phyloP scores from a whole-genome alignment of 2,888 invertebrate genomes.

The Microdon myrmicae region DNA sequence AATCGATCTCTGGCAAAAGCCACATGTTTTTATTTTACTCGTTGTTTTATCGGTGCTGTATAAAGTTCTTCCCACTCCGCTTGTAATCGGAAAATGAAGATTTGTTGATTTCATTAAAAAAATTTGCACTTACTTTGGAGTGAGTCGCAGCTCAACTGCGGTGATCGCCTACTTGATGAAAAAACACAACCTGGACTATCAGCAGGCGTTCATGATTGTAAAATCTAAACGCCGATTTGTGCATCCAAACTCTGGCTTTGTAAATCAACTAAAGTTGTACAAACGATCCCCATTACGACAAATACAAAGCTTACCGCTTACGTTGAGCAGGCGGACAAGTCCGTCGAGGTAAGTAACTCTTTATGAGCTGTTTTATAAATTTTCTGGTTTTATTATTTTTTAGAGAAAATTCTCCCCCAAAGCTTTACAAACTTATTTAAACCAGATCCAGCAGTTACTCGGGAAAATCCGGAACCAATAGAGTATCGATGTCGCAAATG shows the following conservation, averaged over 20 bases:
- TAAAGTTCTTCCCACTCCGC: too few relatives aligned
- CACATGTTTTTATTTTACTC: too few relatives aligned
- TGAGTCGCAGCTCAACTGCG: slow-evolving; percentile 88
- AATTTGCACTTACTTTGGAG: slow-evolving; percentile 87
- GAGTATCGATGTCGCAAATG: slow-evolving; percentile 88
- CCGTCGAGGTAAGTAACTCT: slow-evolving; percentile 71
- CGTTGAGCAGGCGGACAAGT: slow-evolving; percentile 84
- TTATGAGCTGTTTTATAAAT: too few relatives aligned
- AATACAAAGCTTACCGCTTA: slow-evolving; percentile 79
- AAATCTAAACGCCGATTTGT: slow-evolving; percentile 78
- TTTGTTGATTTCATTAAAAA: too few relatives aligned
- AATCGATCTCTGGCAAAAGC: too few relatives aligned
- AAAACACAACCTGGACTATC: slow-evolving; percentile 78
- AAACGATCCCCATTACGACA: slow-evolving; percentile 75
- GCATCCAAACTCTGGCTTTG: slow-evolving; percentile 84
- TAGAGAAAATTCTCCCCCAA: slow-evolving; percentile 85
- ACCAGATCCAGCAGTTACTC: slow-evolving; percentile 80
- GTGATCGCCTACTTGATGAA: slow-evolving; percentile 91
- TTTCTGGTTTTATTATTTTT: not conserved
- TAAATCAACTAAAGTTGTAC: slow-evolving; percentile 81
- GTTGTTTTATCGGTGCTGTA: too few relatives aligned
- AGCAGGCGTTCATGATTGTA: slow-evolving; percentile 77
- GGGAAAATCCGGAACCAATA: slow-evolving; percentile 82
- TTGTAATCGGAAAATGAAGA: too few relatives aligned
- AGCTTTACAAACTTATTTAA: slow-evolving; percentile 80